Conservation (phyloP, 2,113 vertebrate species). For the Nematolebias whitei region DNA sequence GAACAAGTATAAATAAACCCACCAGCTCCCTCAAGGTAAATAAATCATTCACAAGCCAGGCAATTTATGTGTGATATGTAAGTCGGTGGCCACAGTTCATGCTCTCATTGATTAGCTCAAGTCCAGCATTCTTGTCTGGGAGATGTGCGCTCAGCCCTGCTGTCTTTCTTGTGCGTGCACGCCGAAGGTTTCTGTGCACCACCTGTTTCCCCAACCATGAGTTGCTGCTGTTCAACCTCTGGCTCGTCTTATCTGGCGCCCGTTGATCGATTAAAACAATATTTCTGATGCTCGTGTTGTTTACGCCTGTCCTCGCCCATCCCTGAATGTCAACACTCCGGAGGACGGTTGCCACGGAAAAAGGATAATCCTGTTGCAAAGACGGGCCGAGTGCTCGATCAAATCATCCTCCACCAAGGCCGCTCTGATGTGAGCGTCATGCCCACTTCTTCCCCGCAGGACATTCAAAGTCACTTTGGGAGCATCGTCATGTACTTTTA, state of each 20-base stretch:
- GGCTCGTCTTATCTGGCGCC: slow-evolving; percentile 29
- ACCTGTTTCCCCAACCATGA: slow-evolving; percentile 68
- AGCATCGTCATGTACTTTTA: slow-evolving; percentile 68
- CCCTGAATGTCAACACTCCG: slow-evolving; percentile 74
- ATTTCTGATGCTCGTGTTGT: slow-evolving; percentile 66
- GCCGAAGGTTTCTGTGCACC: slow-evolving; percentile 55
- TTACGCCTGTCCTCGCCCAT: slow-evolving; percentile 71
- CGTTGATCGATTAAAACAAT: slow-evolving; percentile 77
- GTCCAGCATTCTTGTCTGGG: slow-evolving; percentile 33
- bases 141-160: slow-evolving; percentile 36
- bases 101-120: slow-evolving; percentile 62
- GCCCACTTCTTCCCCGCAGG: slow-evolving; percentile 65
- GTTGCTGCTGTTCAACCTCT: slow-evolving; percentile 39
- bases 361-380: slow-evolving; percentile 73
- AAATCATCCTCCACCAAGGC: slow-evolving; percentile 72
- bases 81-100: slow-evolving; percentile 57
- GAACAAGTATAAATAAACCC: slow-evolving; percentile 11
- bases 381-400: slow-evolving; percentile 58
- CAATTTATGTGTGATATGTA: slow-evolving; percentile 55
- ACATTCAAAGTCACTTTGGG: slow-evolving; percentile 79
- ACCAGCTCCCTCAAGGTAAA: slow-evolving; percentile 17
- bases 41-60: slow-evolving; percentile 14
- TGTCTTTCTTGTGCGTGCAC: slow-evolving; percentile 39
- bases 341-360: slow-evolving; percentile 55
- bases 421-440: slow-evolving; percentile 67